These are phyloP conservation scores for Pipa parva DNA, from an alignment of 2,113 vertebrate genomes.

Conservation along the genomic window DNA sequence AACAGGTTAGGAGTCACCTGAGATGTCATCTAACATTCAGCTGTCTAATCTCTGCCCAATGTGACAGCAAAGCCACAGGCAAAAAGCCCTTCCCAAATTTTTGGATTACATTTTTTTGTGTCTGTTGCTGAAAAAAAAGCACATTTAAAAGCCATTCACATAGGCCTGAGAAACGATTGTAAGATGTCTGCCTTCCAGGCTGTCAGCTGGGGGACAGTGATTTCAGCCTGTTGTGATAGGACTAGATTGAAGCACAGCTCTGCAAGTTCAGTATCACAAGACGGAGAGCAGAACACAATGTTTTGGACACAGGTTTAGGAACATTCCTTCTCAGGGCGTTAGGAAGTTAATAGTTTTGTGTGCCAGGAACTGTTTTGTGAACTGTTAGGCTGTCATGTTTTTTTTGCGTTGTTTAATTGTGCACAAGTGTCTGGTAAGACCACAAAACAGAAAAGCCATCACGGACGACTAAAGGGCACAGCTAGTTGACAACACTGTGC, in stretches of 20 bases:
- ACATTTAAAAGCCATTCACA: too few species aligned
- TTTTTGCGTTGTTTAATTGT: too few species aligned
- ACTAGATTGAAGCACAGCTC: constrained; percentile 48
- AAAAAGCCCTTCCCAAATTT: too few species aligned
- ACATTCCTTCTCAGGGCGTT: not conserved
- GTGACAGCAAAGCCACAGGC: constrained; percentile 4
- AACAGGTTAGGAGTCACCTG: not conserved
- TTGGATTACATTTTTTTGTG: too few species aligned
- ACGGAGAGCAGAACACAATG: constrained; percentile 61
- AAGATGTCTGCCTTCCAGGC: constrained; percentile 43
- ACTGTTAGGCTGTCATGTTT: not conserved
- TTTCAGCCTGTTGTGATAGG: constrained; percentile 39
- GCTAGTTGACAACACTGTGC: not conserved
- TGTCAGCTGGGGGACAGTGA: constrained; percentile 42
- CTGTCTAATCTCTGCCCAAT: constrained; percentile 10
- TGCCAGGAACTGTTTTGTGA: not conserved
- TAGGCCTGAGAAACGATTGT: too few species aligned
- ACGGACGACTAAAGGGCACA: not conserved
- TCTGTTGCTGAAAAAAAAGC: too few species aligned
- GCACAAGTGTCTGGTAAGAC: constrained; percentile 57
- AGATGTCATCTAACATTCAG: not conserved
- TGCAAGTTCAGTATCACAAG: constrained; percentile 68
- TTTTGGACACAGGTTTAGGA: not conserved
- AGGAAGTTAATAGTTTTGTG: too few species aligned
- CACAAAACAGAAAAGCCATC: not conserved